Percentiles rank a stretch among this genome's conserved stretches.
Evolutionary conservation across 2,797 vertebrate genomes (phyloP).

Genomic region (Thaleichthys pacificus): DNA sequence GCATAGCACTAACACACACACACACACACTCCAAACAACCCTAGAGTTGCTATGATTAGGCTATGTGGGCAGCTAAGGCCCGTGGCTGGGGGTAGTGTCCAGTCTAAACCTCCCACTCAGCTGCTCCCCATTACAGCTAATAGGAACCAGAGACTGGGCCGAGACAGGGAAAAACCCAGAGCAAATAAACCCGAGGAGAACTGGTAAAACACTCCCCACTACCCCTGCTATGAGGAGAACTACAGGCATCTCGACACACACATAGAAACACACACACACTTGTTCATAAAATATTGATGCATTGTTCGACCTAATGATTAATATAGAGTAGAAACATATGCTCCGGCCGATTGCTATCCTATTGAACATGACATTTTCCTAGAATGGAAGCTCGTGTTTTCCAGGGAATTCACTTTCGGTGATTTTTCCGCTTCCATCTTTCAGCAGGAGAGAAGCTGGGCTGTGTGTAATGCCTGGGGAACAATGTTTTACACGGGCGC

Average conservation of each 20-base stretch:
- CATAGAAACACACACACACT: neutral
- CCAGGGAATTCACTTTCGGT: neutral
- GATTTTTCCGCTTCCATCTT: neutral
- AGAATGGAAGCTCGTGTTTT: neutral
- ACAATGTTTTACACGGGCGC: neutral
- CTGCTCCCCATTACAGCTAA: conserved; percentile 53
- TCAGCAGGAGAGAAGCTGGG: neutral
- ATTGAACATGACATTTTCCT: neutral
- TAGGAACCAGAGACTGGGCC: conserved; percentile 13
- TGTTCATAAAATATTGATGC: neutral
- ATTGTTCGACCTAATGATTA: neutral
- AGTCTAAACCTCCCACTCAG: conserved; percentile 19
- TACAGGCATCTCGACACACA: conserved; percentile 15
- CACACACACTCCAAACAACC: conserved; percentile 26
- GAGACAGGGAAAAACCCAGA: conserved; percentile 11
- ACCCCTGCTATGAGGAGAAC: conserved; percentile 19
- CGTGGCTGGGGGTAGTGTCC: too few relatives aligned
- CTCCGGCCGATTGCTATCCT: neutral
- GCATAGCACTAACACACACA: too few relatives aligned
- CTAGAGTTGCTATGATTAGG: conserved; percentile 32
- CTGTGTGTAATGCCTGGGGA: neutral
- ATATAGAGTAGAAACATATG: conserved; percentile 7
- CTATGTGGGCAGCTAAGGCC: conserved; percentile 18
- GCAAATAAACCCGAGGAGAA: conserved; percentile 23
- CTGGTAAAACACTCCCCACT: conserved; percentile 12